A percentile compares a stretch with the other conserved stretches of the same genome.
Evolutionary conservation across 2,888 invertebrate species (phyloP).

Genomic region (Coenonympha arcania): DNA sequence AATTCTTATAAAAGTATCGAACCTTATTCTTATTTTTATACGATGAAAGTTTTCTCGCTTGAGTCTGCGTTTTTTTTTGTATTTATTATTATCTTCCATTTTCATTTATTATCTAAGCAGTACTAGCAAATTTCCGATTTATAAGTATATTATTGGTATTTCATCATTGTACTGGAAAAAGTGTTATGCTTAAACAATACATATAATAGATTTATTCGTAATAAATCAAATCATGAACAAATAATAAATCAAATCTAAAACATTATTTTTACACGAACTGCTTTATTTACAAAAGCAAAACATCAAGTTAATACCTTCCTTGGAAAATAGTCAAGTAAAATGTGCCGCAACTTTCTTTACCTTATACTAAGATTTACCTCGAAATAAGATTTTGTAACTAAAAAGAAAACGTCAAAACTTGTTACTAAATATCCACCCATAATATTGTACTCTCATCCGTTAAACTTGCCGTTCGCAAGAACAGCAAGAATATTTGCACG

Average conservation of each 20-base stretch:
- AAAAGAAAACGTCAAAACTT: neutral
- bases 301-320: neutral
- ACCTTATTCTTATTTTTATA: neutral
- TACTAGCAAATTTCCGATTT: no score
- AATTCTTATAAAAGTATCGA: constrained; percentile 23
- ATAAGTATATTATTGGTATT: no score
- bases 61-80: neutral
- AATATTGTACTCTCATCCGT: neutral
- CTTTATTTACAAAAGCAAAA: neutral
- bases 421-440: constrained; percentile 1
- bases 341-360: neutral
- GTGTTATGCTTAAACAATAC: no score
- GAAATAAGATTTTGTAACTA: neutral
- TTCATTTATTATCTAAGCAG: no score
- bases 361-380: neutral
- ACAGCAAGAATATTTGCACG: no score
- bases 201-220: no score
- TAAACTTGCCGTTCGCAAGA: no score
- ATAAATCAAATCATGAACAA: no score
- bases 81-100: neutral
- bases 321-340: neutral
- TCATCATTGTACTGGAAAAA: no score
- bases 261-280: no score
- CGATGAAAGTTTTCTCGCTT: neutral
- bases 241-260: no score